Evolutionary conservation across 2,888 invertebrate genomes (phyloP).

Genomic region (Coelopa pilipes): DNA sequence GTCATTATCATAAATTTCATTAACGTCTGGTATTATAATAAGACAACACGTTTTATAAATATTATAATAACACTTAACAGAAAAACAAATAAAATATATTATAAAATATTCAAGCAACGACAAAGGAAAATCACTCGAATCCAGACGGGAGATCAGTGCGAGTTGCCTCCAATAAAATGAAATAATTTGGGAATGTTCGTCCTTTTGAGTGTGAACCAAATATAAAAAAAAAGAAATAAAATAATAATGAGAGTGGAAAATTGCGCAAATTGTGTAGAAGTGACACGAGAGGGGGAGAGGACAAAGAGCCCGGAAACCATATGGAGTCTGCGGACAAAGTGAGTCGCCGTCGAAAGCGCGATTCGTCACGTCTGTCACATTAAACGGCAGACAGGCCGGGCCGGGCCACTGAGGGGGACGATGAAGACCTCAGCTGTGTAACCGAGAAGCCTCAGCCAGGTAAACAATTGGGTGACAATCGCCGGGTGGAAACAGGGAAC

Average conservation of each 20-base stretch:
- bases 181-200: conserved; percentile 14
- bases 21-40: too few relatives aligned
- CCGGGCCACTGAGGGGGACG: background rate
- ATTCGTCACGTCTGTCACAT: conserved; percentile 37
- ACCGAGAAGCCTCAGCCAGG: conserved; percentile 29
- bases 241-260: conserved; percentile 11
- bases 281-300: background rate
- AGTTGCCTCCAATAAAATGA: conserved; percentile 22
- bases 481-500: too few relatives aligned
- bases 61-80: too few relatives aligned
- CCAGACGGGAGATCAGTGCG: conserved; percentile 19
- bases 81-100: too few relatives aligned
- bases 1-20: too few relatives aligned
- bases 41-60: too few relatives aligned
- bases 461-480: background rate
- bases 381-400: background rate
- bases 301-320: conserved; percentile 2
- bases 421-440: conserved; percentile 24
- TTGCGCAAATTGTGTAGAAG: conserved; percentile 3
- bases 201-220: background rate
- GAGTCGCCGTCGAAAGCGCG: conserved; percentile 24
- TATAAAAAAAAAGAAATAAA: background rate
- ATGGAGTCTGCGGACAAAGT: background rate
- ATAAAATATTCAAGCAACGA: background rate
- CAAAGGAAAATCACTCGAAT: conserved; percentile 6